Conservation (phyloP, 1,140 invertebrate genomes). For the Drosophila miranda region DNA sequence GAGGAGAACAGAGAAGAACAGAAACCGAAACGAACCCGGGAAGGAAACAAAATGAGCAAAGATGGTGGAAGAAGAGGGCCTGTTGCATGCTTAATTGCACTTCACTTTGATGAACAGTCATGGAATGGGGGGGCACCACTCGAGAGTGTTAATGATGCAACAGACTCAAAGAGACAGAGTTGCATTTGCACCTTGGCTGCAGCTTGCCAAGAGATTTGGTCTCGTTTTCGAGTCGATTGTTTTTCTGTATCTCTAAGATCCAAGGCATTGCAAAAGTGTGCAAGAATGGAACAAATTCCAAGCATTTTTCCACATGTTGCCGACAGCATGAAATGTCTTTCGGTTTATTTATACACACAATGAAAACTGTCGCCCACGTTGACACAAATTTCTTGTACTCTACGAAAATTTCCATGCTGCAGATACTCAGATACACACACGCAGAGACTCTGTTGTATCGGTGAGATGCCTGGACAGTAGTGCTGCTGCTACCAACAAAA, state of each 20-base stretch:
- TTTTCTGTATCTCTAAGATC: constrained; percentile 25
- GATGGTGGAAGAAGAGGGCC: constrained; percentile 4
- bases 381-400: constrained; percentile 66
- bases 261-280: constrained; percentile 40
- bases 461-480: constrained; percentile 27
- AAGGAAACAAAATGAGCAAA: constrained; percentile 29
- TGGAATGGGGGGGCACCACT: constrained; percentile 11
- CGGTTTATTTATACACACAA: constrained; percentile 57
- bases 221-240: constrained; percentile 27
- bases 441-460: constrained; percentile 36
- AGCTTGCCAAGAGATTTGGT: constrained; percentile 12
- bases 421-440: constrained; percentile 31
- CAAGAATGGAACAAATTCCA: constrained; percentile 44
- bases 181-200: constrained; percentile 1
- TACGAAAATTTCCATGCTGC: constrained; percentile 58
- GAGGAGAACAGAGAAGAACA: neutral
- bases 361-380: constrained; percentile 67
- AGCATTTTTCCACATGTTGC: constrained; percentile 46
- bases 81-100: constrained; percentile 55
- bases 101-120: constrained; percentile 50
- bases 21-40: constrained; percentile 19
- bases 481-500: constrained; percentile 37
- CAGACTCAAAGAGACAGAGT: constrained; percentile 2
- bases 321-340: constrained; percentile 55
- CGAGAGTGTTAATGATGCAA: constrained; percentile 42